Conservation (phyloP, 2,888 invertebrate genomes). For the Dyspetes luteomarginatus region DNA sequence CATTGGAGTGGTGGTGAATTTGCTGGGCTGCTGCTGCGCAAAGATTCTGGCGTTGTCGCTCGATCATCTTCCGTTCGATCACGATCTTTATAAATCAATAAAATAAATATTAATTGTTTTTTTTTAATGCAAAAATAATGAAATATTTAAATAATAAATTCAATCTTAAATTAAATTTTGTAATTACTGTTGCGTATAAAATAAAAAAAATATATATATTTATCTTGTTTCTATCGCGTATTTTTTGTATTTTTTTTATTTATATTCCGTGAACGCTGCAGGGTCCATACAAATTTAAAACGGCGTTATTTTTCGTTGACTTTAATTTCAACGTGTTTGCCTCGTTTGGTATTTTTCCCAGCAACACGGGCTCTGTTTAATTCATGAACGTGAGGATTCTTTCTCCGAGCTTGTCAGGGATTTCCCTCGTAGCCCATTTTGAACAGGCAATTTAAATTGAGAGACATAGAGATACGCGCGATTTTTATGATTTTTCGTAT, state of each 20-base stretch:
- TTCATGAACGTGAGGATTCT: conserved; percentile 23
- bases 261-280: neutral
- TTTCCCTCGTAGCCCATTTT: neutral
- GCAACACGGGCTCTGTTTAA: too few relatives aligned
- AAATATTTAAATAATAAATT: conserved; percentile 4
- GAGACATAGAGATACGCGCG: too few relatives aligned
- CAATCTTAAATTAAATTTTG: too few relatives aligned
- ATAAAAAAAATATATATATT: too few relatives aligned
- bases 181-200: too few relatives aligned
- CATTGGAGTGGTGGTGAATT: conserved; percentile 80
- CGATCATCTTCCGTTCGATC: conserved; percentile 82
- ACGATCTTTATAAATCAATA: conserved; percentile 80
- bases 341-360: neutral
- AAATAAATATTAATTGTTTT: too few relatives aligned
- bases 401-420: neutral
- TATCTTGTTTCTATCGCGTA: too few relatives aligned
- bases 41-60: conserved; percentile 81
- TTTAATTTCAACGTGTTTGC: neutral
- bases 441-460: too few relatives aligned
- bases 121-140: neutral
- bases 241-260: neutral
- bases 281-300: conserved; percentile 2
- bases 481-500: conserved; percentile 11
- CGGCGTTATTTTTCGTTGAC: neutral
- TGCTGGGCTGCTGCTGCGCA: conserved; percentile 78